These are phyloP conservation scores for Apomyelois bistriatella DNA, from an alignment of 2,888 invertebrate genomes.

Conservation along the genomic window DNA sequence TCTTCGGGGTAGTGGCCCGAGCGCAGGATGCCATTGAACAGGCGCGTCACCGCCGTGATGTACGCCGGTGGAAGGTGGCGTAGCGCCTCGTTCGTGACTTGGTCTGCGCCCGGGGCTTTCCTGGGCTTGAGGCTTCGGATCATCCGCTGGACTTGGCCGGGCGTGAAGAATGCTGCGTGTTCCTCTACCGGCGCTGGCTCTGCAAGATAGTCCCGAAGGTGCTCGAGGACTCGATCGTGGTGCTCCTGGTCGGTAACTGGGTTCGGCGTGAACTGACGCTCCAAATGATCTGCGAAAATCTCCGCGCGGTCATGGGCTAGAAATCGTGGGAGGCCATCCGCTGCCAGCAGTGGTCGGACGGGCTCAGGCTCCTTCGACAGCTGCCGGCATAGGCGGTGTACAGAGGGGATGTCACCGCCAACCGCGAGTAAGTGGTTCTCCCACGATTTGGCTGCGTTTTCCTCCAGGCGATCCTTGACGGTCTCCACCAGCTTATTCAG, in stretches of 20 bases:
- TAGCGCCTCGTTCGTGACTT: no score
- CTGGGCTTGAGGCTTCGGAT: not conserved
- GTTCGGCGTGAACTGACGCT: no score
- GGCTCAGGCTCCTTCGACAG: not conserved
- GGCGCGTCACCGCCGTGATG: not conserved
- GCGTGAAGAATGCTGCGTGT: not conserved
- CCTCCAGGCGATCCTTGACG: no score
- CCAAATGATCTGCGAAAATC: not conserved
- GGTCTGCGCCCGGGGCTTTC: not conserved
- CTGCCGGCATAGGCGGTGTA: not conserved
- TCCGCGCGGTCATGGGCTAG: not conserved
- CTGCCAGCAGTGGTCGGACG: not conserved
- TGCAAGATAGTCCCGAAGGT: not conserved
- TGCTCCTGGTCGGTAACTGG: no score
- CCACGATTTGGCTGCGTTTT: not conserved
- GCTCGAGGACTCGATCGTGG: no score
- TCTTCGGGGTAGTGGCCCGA: not conserved
- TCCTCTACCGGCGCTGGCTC: not conserved
- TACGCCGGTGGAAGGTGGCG: not conserved
- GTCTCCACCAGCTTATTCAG: no score
- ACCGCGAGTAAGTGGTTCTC: not conserved
- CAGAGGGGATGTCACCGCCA: not conserved
- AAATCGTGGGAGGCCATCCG: not conserved
- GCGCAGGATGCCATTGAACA: not conserved
- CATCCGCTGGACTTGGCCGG: not conserved